Percentiles rank a stretch among this genome's conserved stretches.
These are phyloP conservation scores for Ornithoptera alexandrae DNA, from an alignment of 2,888 invertebrate species.

Conservation along the genomic window DNA sequence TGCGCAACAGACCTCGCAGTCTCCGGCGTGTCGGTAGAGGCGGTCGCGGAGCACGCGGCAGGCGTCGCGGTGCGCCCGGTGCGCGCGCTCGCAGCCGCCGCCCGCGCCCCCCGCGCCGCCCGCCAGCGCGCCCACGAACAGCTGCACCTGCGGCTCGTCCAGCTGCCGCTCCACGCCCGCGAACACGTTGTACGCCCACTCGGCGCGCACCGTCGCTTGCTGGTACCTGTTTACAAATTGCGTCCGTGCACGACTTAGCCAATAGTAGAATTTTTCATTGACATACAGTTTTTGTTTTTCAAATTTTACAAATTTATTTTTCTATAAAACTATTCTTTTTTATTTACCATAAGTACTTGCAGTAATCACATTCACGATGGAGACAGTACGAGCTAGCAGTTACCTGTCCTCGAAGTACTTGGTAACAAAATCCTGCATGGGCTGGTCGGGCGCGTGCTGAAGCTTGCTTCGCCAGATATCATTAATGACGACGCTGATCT, in stretches of 20 bases:
- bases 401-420: constrained; percentile 73
- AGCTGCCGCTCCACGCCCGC: constrained; percentile 71
- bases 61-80: constrained; percentile 60
- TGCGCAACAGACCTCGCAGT: constrained; percentile 48
- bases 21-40: constrained; percentile 49
- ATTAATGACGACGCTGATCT: constrained; percentile 69
- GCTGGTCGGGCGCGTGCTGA: constrained; percentile 39
- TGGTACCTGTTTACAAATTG: constrained; percentile 55
- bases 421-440: constrained; percentile 71
- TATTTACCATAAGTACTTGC: too few species aligned
- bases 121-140: constrained; percentile 72
- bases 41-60: constrained; percentile 56
- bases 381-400: neutral
- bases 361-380: neutral
- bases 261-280: too few species aligned
- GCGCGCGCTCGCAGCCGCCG: constrained; percentile 60
- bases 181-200: constrained; percentile 77
- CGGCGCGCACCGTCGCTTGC: constrained; percentile 69
- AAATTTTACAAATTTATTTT: too few species aligned
- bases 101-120: constrained; percentile 38
- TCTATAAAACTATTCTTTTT: too few species aligned
- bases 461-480: constrained; percentile 72
- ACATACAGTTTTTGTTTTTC: too few species aligned
- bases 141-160: constrained; percentile 68
- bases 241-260: too few species aligned